Evolutionary conservation across 2,113 vertebrate genomes (phyloP).

Genomic region (Bufo gargarizans): DNA sequence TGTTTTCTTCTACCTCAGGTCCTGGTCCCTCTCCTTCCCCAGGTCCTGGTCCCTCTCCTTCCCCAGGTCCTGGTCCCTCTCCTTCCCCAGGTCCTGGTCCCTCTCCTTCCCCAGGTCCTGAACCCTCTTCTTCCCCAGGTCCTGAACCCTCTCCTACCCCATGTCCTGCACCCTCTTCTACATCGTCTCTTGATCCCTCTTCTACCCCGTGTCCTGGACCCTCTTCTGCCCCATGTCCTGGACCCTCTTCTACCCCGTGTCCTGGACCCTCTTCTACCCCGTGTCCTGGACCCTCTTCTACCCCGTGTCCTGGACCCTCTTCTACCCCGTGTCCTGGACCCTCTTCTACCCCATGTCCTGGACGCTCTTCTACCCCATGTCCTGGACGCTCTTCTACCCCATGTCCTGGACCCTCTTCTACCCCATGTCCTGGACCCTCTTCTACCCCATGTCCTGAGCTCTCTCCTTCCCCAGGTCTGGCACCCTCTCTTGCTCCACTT

Average conservation of each 20-base stretch:
- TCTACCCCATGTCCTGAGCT: not conserved
- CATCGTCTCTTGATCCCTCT: not conserved
- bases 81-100: no score
- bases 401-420: no score
- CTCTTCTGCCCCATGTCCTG: not conserved
- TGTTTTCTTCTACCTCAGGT: not conserved
- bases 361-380: not conserved
- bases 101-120: not conserved
- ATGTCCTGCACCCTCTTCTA: not conserved
- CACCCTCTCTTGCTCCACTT: not conserved
- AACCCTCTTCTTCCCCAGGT: not conserved
- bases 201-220: not conserved
- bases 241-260: not conserved
- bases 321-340: not conserved
- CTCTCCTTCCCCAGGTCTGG: not conserved
- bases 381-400: not conserved
- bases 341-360: not conserved
- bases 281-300: not conserved
- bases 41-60: not conserved
- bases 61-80: no score
- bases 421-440: no score
- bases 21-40: not conserved
- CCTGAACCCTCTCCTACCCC: not conserved
- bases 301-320: not conserved
- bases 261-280: not conserved